Conservation (phyloP, 2,113 vertebrate species). For the Alethe diademata region DNA sequence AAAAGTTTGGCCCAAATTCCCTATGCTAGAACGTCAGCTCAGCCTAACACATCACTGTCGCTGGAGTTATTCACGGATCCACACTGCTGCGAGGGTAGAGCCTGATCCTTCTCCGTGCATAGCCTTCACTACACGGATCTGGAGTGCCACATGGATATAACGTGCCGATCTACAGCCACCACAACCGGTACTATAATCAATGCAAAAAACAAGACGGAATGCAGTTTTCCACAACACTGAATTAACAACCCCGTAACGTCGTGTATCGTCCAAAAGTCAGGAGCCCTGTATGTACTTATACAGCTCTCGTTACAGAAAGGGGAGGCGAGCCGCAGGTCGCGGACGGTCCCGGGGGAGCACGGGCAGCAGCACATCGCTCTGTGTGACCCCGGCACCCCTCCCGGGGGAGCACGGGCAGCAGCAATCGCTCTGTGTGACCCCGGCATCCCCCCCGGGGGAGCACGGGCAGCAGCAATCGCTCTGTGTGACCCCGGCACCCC, state of each 20-base stretch:
- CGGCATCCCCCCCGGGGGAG: too few species aligned
- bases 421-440: too few species aligned
- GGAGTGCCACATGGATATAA: neutral
- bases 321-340: neutral
- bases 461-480: too few species aligned
- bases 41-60: neutral
- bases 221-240: neutral
- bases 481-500: too few species aligned
- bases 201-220: neutral
- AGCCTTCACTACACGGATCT: accelerated
- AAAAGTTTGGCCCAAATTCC: neutral
- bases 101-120: accelerated
- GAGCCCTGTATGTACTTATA: accelerated
- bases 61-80: neutral
- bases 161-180: neutral
- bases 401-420: too few species aligned
- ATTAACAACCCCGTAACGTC: accelerated
- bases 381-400: neutral
- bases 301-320: accelerated
- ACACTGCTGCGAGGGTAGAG: accelerated
- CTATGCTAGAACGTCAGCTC: accelerated
- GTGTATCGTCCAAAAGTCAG: accelerated
- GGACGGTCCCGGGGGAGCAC: neutral
- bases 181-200: accelerated
- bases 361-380: neutral